Evolutionary conservation across 1,140 invertebrate genomes (phyloP), one percentile per base, ranked within the genome.

Genomic region (Thaumetopoea pityocampa): DNA sequence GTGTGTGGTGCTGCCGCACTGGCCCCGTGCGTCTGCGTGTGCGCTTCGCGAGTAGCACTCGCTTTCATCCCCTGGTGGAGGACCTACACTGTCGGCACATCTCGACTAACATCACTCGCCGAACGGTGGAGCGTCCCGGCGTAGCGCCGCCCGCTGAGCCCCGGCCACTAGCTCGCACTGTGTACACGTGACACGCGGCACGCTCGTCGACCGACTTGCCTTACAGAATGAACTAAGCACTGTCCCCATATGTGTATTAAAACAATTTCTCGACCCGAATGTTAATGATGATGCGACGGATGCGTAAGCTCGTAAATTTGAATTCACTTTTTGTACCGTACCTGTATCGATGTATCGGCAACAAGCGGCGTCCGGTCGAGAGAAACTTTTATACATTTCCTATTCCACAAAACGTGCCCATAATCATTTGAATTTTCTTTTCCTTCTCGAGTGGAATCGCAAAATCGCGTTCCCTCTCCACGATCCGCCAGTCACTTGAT

Each of bases 11-110:
- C 57, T 63, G 64, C 51, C 61, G 66, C 68, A 65, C 57, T 66
- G 53, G 54, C 64, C 64, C 61, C 44, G 52, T 51, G 51, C 62
- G 60, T 41, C 48, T 42, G 54, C 63, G 73, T 70, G 68, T 64
- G 62, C 64, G 77, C 79, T 79, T 83, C 57, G 64, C 71, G 72
- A 73, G 69, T 72, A 74, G 70, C 74, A 77, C 79, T 80, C 73
- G 76, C 79, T 83, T 83, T 33, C 36, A 56, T 51, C 62, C 58
- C 60, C 48, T 52, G 67, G 65, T 77, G 64, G 68, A 67, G 62
- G 62, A 53, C 41, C 57, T 71, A 55, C 56, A 68, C 49, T 74
- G 65, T 72, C 46, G 59, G 58, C 62, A 61, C 55, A 48, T n/a
- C 9, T 38, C 30, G 23, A 16, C 15, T 5, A 24, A n/a, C n/a